Evolutionary conservation across 2,888 invertebrate species (phyloP).

Genomic region (Lepas anatifera): DNA sequence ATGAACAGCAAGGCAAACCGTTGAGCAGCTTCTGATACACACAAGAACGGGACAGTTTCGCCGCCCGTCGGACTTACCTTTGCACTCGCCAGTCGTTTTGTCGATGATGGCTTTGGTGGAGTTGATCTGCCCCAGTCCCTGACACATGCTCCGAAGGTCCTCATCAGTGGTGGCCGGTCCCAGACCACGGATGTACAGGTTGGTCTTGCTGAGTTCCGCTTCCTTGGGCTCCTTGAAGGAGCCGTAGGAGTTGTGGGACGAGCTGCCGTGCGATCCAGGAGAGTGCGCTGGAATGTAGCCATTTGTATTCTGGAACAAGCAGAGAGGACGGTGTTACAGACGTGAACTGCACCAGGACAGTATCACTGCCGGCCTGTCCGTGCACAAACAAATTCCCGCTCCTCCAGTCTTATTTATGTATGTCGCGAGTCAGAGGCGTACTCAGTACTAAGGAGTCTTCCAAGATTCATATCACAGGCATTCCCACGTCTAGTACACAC

Average conservation of each 20-base stretch:
- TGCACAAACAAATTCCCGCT: too few species aligned
- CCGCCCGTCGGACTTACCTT: slow-evolving; percentile 64
- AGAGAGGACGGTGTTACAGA: too few species aligned
- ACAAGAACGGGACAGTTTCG: too few species aligned
- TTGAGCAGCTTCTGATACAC: too few species aligned
- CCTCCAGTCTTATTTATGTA: too few species aligned
- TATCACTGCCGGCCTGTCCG: too few species aligned
- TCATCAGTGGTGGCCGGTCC: slow-evolving; percentile 92
- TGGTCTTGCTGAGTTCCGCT: slow-evolving; percentile 76
- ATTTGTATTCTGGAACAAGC: background rate
- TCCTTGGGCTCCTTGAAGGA: slow-evolving; percentile 27
- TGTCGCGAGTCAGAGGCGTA: too few species aligned
- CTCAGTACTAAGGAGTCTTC: too few species aligned
- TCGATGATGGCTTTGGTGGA: slow-evolving; percentile 99
- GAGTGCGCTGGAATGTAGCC: slow-evolving; percentile 9
- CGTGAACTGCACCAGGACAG: background rate
- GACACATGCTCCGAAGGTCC: slow-evolving; percentile 91
- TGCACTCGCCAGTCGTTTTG: slow-evolving; percentile 98
- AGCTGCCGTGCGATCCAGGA: slow-evolving; percentile 21
- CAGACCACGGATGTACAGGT: slow-evolving; percentile 94
- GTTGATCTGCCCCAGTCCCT: slow-evolving; percentile 96
- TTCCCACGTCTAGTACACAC: too few species aligned
- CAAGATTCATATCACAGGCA: too few species aligned
- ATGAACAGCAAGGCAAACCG: too few species aligned
- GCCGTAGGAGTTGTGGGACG: slow-evolving; percentile 20